Conservation (phyloP, 2,888 invertebrate species). For the Drosophila limbata region DNA sequence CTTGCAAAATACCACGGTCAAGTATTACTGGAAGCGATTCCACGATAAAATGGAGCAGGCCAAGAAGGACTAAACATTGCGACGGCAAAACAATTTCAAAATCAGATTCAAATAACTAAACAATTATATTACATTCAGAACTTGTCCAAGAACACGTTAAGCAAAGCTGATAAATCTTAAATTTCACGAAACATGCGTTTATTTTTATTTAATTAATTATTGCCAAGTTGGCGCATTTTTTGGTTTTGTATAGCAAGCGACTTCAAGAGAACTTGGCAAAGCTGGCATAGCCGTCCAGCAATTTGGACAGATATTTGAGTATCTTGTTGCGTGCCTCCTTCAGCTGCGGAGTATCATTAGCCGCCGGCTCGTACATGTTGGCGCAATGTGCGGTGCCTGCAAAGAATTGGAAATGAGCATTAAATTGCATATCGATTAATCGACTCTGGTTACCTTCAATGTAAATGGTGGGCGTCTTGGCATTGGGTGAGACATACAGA, state of each 20-base stretch:
- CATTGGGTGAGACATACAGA: constrained; percentile 87
- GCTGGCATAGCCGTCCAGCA: constrained; percentile 57
- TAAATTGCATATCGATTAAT: background rate
- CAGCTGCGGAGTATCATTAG: constrained; percentile 89
- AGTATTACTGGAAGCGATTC: constrained; percentile 71
- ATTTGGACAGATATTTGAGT: constrained; percentile 70
- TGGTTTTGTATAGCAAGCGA: constrained; percentile 6
- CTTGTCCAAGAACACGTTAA: constrained; percentile 8
- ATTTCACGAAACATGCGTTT: constrained; percentile 21
- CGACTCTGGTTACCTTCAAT: constrained; percentile 88
- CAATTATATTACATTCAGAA: constrained; percentile 1
- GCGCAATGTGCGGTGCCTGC: constrained; percentile 97
- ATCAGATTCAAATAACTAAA: background rate
- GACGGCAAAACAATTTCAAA: background rate
- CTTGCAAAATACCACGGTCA: constrained; percentile 64
- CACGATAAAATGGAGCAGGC: constrained; percentile 80
- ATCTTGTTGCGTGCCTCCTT: constrained; percentile 89
- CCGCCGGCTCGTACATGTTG: constrained; percentile 93
- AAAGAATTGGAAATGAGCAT: constrained; percentile 46
- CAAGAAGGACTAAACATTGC: constrained; percentile 63
- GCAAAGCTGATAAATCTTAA: constrained; percentile 42
- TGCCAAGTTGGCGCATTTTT: constrained; percentile 18
- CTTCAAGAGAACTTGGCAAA: constrained; percentile 39
- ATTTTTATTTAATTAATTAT: constrained; percentile 14
- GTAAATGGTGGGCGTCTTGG: constrained; percentile 89